These are phyloP conservation scores for Acrobeloides nanus DNA, from an alignment of 2,888 invertebrate species.

Conservation along the genomic window DNA sequence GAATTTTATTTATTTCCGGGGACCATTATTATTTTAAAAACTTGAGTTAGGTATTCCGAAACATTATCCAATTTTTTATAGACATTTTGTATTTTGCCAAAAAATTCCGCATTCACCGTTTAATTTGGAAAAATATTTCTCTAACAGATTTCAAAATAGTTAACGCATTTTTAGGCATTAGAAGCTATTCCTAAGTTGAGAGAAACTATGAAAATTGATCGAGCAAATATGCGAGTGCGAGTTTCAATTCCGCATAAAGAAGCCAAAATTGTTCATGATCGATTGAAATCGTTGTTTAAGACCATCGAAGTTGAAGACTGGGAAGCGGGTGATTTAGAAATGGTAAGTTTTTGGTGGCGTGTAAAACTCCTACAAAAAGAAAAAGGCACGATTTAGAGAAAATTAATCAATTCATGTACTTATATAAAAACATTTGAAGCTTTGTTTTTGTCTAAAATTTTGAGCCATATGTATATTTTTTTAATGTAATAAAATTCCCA, in stretches of 20 bases:
- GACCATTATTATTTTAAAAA: too few relatives aligned
- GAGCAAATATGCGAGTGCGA: conserved; percentile 87
- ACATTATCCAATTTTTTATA: too few relatives aligned
- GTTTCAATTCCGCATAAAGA: conserved; percentile 73
- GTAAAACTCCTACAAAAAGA: too few relatives aligned
- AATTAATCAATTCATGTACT: too few relatives aligned
- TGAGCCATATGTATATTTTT: neutral
- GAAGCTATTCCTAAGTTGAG: conserved; percentile 82
- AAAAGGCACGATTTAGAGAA: too few relatives aligned
- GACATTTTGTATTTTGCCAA: too few relatives aligned
- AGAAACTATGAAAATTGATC: conserved; percentile 76
- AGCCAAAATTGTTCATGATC: conserved; percentile 69
- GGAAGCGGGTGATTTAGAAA: conserved; percentile 68
- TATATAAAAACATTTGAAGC: neutral
- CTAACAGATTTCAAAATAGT: conserved; percentile 1
- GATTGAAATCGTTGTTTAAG: conserved; percentile 36
- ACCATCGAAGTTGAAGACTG: conserved; percentile 75
- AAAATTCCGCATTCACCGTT: too few relatives aligned
- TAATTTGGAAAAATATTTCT: too few relatives aligned
- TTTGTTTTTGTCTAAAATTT: neutral
- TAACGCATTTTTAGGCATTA: conserved; percentile 67
- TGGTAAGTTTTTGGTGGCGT: conserved; percentile 59
- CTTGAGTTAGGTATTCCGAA: too few relatives aligned
- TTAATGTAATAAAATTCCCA: conserved; percentile 1
- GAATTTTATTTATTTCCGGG: too few relatives aligned